Evolutionary conservation across 2,888 invertebrate species (phyloP).

Genomic region (Leistus spinibarbis): DNA sequence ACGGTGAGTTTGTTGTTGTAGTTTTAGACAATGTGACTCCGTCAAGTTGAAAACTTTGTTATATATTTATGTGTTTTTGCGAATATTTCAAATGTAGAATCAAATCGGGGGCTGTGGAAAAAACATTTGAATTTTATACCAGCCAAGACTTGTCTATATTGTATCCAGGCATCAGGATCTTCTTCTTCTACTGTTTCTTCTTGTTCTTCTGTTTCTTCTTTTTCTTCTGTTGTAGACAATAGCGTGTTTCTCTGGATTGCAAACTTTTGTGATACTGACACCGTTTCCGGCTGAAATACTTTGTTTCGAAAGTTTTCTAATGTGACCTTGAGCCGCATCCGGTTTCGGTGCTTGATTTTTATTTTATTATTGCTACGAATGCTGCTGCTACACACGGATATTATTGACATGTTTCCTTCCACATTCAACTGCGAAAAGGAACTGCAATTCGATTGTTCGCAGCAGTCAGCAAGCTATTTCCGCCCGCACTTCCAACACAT

Average conservation of each 20-base stretch:
- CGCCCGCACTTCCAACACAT: not conserved
- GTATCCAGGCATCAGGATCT: too few species aligned
- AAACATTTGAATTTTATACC: not conserved
- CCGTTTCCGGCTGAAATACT: not conserved
- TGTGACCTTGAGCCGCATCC: not conserved
- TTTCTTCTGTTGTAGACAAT: not conserved
- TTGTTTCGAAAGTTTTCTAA: not conserved
- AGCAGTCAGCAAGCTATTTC: too few species aligned
- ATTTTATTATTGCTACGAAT: not conserved
- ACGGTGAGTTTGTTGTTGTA: too few species aligned
- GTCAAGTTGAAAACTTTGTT: not conserved
- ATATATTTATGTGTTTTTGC: not conserved
- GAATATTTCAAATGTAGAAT: not conserved
- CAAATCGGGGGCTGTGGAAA: not conserved
- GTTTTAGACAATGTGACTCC: too few species aligned
- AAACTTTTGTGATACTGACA: not conserved
- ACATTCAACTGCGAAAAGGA: not conserved
- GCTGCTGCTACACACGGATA: not conserved
- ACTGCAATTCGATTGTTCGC: not conserved
- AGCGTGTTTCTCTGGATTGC: not conserved
- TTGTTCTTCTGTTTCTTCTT: too few species aligned
- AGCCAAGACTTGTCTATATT: too few species aligned
- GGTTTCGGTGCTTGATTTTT: not conserved
- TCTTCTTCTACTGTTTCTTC: too few species aligned
- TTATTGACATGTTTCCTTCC: not conserved